A percentile compares a stretch with the other conserved stretches of the same genome.
Conservation (phyloP, 2,113 vertebrate species). For the Lepidothrix coronata region DNA sequence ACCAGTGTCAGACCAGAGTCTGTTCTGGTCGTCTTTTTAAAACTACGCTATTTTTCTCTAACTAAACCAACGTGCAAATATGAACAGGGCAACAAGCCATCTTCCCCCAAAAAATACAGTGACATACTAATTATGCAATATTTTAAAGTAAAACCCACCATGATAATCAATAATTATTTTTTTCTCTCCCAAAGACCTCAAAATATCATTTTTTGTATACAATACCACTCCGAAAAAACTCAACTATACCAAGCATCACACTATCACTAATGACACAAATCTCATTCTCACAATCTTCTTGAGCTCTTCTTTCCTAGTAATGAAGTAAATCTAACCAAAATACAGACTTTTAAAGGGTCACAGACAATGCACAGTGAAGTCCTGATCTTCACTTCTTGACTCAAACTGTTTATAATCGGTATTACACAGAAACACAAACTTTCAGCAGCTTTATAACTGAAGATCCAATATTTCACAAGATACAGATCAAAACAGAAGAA, state of each 20-base stretch:
- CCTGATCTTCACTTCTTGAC: background rate
- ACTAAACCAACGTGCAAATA: background rate
- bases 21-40: background rate
- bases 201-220: background rate
- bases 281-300: background rate
- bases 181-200: background rate
- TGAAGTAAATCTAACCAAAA: background rate
- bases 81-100: background rate
- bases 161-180: background rate
- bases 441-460: background rate
- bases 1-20: background rate
- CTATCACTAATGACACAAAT: background rate
- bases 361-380: background rate
- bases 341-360: background rate
- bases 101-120: background rate
- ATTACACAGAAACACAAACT: background rate
- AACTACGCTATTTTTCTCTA: background rate
- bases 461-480: background rate
- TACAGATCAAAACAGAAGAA: background rate
- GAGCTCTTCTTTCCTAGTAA: background rate
- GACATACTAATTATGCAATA: background rate
- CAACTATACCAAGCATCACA: background rate
- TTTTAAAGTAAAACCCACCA: background rate
- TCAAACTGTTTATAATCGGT: background rate
- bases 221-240: background rate